Evolutionary conservation across 92 coral and sea anemone species (phyloP).

Genomic region (Palythoa grandis): DNA sequence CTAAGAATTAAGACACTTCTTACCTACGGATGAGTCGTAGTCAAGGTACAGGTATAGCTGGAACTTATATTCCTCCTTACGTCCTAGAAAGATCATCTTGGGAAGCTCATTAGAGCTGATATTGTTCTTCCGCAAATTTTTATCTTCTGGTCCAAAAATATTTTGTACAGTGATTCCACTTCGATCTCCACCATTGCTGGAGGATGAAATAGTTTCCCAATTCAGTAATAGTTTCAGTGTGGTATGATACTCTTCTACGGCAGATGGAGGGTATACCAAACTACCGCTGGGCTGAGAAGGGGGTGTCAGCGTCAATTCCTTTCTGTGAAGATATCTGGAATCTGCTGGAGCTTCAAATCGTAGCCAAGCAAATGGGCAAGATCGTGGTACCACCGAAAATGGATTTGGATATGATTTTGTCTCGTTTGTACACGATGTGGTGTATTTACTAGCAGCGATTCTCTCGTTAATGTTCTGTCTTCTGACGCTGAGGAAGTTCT

Average conservation of each 20-base stretch:
- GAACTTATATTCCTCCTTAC: slow-evolving; percentile 65
- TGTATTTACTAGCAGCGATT: slow-evolving; percentile 4
- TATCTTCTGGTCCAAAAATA: slow-evolving; percentile 11
- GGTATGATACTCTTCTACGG: slow-evolving; percentile 33
- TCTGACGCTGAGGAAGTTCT: slow-evolving; percentile 44
- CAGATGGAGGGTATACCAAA: slow-evolving; percentile 27
- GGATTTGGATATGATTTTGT: slow-evolving; percentile 12
- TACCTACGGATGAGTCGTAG: slow-evolving; percentile 52
- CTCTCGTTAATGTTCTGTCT: slow-evolving; percentile 13
- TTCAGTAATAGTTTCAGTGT: background rate
- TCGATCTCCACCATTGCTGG: slow-evolving; percentile 15
- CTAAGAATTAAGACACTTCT: background rate
- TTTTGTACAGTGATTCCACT: slow-evolving; percentile 40
- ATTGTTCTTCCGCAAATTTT: background rate
- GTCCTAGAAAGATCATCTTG: slow-evolving; percentile 67
- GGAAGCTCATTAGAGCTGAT: slow-evolving; percentile 50
- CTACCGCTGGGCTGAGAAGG: slow-evolving; percentile 30
- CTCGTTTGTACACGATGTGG: slow-evolving; percentile 44
- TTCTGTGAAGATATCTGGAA: slow-evolving; percentile 27
- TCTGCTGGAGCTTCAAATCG: slow-evolving; percentile 31
- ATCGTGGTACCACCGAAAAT: slow-evolving; percentile 38
- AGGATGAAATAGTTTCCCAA: background rate
- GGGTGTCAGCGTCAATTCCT: slow-evolving; percentile 36
- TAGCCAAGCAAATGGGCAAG: slow-evolving; percentile 72
- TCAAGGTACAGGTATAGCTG: slow-evolving; percentile 62